A percentile compares a stretch with the other conserved stretches of the same genome.
These are phyloP conservation scores for Dryococelus australis DNA, from an alignment of 2,888 invertebrate species.

Conservation along the genomic window DNA sequence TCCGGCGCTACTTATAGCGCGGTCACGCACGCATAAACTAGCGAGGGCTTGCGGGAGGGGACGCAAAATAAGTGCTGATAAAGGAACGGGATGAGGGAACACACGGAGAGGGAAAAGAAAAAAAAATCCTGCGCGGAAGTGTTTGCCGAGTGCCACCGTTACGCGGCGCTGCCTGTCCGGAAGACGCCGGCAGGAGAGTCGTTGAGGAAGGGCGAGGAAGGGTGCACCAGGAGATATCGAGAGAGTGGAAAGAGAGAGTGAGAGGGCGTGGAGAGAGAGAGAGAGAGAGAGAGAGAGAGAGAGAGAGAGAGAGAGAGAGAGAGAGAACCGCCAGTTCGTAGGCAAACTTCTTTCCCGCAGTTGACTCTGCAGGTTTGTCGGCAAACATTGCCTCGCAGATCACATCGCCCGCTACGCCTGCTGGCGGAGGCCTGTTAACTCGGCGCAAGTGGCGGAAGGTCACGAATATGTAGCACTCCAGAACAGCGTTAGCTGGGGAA, in stretches of 20 bases:
- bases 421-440: not conserved
- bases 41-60: not conserved
- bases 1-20: not conserved
- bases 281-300: constrained; percentile 16
- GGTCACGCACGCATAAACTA: constrained; percentile 10
- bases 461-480: not conserved
- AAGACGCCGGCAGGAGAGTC: not conserved
- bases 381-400: not conserved
- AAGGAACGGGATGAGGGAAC: not conserved
- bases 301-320: not conserved
- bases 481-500: too few species aligned
- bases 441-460: not conserved
- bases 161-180: not conserved
- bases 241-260: not conserved
- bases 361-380: constrained; percentile 16
- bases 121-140: not conserved
- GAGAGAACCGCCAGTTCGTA: not conserved
- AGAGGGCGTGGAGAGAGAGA: not conserved
- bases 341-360: not conserved
- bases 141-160: not conserved
- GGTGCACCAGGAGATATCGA: not conserved
- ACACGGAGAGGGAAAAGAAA: not conserved
- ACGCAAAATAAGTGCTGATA: not conserved
- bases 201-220: not conserved
- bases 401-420: not conserved